Percentiles rank a stretch among this genome's conserved stretches.
Conservation (phyloP, 1,140 invertebrate species). For the Neodiprion virginianus region DNA sequence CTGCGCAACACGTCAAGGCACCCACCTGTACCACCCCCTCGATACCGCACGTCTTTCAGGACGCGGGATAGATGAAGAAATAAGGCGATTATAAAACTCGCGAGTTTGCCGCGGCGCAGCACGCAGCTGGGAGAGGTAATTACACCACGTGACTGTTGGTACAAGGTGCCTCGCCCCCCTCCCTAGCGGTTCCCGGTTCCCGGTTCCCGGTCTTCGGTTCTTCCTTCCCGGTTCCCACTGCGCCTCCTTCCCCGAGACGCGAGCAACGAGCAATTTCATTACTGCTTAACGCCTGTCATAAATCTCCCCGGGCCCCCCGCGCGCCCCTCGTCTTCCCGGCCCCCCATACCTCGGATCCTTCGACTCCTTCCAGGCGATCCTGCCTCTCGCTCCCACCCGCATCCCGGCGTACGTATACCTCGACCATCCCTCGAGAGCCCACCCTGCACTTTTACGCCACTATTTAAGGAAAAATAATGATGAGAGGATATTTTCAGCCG, state of each 20-base stretch:
- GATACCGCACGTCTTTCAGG: conserved; percentile 23
- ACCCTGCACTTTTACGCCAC: conserved; percentile 18
- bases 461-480: conserved; percentile 32
- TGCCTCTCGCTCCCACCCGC: conserved; percentile 27
- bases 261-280: conserved; percentile 64
- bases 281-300: conserved; percentile 64
- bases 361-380: conserved; percentile 26
- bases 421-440: conserved; percentile 8
- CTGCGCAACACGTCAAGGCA: no score
- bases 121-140: conserved; percentile 49
- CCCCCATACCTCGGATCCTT: conserved; percentile 24
- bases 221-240: conserved; percentile 31
- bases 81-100: conserved; percentile 48
- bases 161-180: conserved; percentile 32
- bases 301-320: conserved; percentile 54
- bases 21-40: no score
- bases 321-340: conserved; percentile 29
- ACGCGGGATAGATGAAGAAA: conserved; percentile 42
- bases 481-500: conserved; percentile 24
- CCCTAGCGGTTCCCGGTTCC: conserved; percentile 13
- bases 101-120: conserved; percentile 42
- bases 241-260: conserved; percentile 47
- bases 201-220: conserved; percentile 23
- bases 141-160: conserved; percentile 50
- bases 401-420: conserved; percentile 23